Percentiles rank a stretch among this genome's conserved stretches.
phyloP scores from a whole-genome alignment of 2,888 invertebrate genomes.

The Noctuana brunneofusca region DNA sequence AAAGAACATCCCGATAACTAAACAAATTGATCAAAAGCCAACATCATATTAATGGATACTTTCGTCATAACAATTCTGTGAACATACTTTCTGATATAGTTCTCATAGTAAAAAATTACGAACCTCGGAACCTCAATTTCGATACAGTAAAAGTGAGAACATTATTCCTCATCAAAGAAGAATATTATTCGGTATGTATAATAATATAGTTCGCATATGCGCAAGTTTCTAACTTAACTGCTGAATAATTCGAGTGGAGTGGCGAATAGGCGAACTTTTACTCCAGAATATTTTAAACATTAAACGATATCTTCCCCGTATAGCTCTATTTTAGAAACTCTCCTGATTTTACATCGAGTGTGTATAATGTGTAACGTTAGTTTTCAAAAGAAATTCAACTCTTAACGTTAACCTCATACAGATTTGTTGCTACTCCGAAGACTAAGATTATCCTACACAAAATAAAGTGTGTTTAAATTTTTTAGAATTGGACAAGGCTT shows the following conservation, averaged over 20 bases:
- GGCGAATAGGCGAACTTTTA: conserved; percentile 41
- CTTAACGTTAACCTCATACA: no score
- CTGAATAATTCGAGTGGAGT: conserved; percentile 46
- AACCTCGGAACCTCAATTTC: no score
- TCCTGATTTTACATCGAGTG: background rate
- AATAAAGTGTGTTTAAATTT: background rate
- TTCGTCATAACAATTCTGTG: no score
- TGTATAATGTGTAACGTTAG: background rate
- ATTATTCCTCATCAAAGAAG: background rate
- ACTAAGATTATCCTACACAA: no score
- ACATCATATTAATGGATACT: no score
- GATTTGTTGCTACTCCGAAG: no score
- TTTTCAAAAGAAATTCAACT: background rate
- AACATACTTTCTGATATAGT: no score
- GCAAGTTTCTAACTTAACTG: conserved; percentile 36
- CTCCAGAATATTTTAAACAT: conserved; percentile 46
- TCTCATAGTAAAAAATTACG: no score
- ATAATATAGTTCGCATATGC: conserved; percentile 10
- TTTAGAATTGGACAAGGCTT: background rate
- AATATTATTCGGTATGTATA: background rate
- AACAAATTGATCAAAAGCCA: no score
- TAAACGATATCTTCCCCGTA: conserved; percentile 42
- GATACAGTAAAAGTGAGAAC: background rate
- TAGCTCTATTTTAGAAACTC: conserved; percentile 23
- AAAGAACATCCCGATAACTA: no score